These are phyloP conservation scores for Deilephila elpenor DNA, from an alignment of 2,888 invertebrate species.

Conservation along the genomic window DNA sequence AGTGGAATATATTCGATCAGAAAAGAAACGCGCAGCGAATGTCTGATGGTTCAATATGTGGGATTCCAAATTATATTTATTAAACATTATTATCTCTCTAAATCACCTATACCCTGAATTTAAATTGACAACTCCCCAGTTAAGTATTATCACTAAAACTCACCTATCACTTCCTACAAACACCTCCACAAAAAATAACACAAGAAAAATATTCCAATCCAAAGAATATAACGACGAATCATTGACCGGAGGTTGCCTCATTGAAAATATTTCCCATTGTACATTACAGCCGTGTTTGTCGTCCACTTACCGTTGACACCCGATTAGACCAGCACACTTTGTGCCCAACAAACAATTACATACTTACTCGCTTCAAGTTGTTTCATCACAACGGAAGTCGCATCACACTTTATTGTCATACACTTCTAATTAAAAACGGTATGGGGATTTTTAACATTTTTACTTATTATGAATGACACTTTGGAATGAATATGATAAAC, in stretches of 20 bases:
- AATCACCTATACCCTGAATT: too few species aligned
- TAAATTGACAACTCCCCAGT: too few species aligned
- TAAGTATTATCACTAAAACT: too few species aligned
- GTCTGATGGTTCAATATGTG: too few species aligned
- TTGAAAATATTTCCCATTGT: slow-evolving; percentile 38
- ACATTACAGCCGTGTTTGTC: slow-evolving; percentile 32
- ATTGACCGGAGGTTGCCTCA: slow-evolving; percentile 28
- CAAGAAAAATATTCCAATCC: neutral
- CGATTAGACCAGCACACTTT: slow-evolving; percentile 22
- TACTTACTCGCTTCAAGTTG: slow-evolving; percentile 3
- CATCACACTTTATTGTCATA: slow-evolving; percentile 13
- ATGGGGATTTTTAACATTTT: too few species aligned
- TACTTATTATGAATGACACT: too few species aligned
- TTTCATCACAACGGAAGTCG: slow-evolving; percentile 29
- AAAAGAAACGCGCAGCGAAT: too few species aligned
- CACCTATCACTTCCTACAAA: neutral
- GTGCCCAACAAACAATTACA: slow-evolving; percentile 7
- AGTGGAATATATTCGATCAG: too few species aligned
- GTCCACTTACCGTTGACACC: slow-evolving; percentile 34
- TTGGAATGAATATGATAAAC: too few species aligned
- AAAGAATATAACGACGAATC: slow-evolving; percentile 12
- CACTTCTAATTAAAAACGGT: slow-evolving; percentile 28
- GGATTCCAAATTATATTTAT: too few species aligned
- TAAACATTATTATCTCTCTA: too few species aligned
- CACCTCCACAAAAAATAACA: neutral